phyloP scores from a whole-genome alignment of 2,888 invertebrate genomes.

The Aproaerema taeniolella region DNA sequence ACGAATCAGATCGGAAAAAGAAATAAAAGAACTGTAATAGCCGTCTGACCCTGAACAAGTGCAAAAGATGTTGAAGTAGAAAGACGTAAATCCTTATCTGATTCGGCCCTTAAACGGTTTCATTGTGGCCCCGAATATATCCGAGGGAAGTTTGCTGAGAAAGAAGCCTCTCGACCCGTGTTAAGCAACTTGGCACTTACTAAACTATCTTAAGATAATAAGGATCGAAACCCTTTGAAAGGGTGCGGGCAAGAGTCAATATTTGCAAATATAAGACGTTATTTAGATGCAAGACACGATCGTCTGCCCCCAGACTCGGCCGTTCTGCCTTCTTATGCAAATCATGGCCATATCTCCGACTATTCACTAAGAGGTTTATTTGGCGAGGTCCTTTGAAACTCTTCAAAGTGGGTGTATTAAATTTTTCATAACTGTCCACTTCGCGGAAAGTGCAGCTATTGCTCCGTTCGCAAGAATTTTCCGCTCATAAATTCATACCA shows the following conservation, averaged over 20 bases:
- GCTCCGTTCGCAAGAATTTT: conserved; percentile 9
- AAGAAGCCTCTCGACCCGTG: conserved; percentile 35
- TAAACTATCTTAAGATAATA: conserved; percentile 66
- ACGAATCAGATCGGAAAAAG: conserved; percentile 1
- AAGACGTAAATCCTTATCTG: conserved; percentile 23
- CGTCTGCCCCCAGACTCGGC: conserved; percentile 48
- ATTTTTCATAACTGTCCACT: conserved; percentile 66
- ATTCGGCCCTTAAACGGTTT: conserved; percentile 23
- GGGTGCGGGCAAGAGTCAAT: conserved; percentile 69
- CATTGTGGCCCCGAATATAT: conserved; percentile 22
- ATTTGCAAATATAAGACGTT: conserved; percentile 74
- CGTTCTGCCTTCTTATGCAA: conserved; percentile 64
- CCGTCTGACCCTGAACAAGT: conserved; percentile 11
- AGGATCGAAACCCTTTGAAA: conserved; percentile 58
- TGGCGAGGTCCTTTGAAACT: conserved; percentile 52
- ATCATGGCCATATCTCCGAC: conserved; percentile 56
- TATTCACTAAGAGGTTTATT: conserved; percentile 68
- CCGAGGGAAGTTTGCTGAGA: conserved; percentile 33
- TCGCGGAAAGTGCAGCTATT: conserved; percentile 38
- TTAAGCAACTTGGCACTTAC: conserved; percentile 54
- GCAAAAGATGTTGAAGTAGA: conserved; percentile 16
- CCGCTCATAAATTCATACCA: conserved; percentile 1
- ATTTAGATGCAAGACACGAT: conserved; percentile 74
- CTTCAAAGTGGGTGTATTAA: conserved; percentile 57
- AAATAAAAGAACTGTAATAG: conserved; percentile 9